Evolutionary conservation across 1,140 invertebrate species (phyloP).

Genomic region (Camponotus pennsylvanicus): DNA sequence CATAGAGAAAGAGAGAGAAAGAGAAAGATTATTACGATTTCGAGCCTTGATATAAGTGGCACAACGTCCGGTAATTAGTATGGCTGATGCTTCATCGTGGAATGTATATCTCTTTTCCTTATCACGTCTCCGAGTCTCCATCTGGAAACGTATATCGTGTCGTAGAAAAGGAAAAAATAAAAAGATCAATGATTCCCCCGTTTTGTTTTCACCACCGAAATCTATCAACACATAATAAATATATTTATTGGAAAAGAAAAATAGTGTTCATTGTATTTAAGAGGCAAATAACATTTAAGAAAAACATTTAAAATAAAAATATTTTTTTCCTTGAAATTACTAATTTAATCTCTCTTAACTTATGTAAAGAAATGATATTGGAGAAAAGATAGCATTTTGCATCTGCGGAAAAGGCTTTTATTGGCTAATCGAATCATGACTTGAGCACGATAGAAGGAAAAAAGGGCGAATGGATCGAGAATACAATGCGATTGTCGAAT

Average conservation of each 20-base stretch:
- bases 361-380: neutral
- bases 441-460: conserved; percentile 38
- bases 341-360: neutral
- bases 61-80: conserved; percentile 56
- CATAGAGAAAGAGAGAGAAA: neutral
- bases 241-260: neutral
- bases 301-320: neutral
- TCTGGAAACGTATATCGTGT: neutral
- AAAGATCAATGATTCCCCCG: neutral
- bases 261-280: neutral
- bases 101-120: conserved; percentile 14
- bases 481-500: conserved; percentile 59
- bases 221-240: neutral
- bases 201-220: neutral
- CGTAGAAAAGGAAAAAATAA: neutral
- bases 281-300: neutral
- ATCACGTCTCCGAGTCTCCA: neutral
- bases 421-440: conserved; percentile 26
- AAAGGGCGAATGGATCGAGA: conserved; percentile 63
- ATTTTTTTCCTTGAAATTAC: neutral
- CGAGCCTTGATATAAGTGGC: conserved; percentile 17
- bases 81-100: neutral
- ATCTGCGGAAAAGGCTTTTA: neutral
- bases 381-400: neutral
- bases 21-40: conserved; percentile 40